Conservation (phyloP, 2,797 vertebrate genomes). For the Sphenodon punctatus region DNA sequence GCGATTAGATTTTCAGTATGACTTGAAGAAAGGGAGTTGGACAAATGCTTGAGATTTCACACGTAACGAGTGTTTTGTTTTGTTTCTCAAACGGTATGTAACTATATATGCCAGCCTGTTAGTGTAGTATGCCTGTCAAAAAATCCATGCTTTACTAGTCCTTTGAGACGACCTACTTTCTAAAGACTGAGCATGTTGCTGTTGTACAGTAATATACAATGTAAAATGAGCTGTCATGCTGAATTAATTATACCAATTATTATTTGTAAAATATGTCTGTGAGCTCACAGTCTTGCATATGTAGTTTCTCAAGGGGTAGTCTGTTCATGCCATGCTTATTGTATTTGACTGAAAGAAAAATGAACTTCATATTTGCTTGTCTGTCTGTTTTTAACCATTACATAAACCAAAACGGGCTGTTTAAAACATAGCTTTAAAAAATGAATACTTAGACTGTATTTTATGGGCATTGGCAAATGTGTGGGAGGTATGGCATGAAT, state of each 20-base stretch:
- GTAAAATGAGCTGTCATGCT: background rate
- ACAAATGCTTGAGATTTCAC: background rate
- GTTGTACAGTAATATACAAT: background rate
- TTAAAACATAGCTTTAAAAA: background rate
- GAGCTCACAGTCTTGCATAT: background rate
- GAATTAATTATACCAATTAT: conserved; percentile 7
- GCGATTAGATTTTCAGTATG: background rate
- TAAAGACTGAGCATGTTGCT: background rate
- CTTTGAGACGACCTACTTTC: conserved; percentile 46
- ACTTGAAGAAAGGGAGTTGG: background rate
- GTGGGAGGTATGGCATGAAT: background rate
- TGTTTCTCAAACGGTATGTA: background rate
- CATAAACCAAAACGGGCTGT: background rate
- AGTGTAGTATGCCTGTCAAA: background rate
- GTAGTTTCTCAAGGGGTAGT: background rate
- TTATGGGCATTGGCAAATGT: background rate
- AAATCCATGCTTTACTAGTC: conserved; percentile 6
- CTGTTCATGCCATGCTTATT: background rate
- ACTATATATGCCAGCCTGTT: background rate
- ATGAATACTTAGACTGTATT: background rate
- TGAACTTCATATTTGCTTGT: background rate
- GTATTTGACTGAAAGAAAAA: background rate
- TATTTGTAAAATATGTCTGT: conserved; percentile 14
- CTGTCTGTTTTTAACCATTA: background rate
- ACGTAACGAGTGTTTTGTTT: no score